These are phyloP conservation scores for Castor canadensis DNA, from an alignment of 2,113 vertebrate species.

Conservation along the genomic window DNA sequence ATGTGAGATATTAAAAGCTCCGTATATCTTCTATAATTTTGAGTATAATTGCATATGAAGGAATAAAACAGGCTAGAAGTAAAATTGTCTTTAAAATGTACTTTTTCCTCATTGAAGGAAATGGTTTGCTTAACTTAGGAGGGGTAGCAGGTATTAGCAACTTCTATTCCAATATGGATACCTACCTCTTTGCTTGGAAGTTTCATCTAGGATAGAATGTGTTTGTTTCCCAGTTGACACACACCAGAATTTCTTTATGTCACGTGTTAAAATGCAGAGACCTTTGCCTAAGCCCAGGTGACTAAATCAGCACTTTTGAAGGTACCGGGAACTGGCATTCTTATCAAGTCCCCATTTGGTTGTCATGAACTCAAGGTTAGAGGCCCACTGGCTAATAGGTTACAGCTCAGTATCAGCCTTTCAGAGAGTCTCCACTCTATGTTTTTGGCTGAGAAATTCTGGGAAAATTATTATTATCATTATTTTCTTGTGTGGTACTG, in stretches of 20 bases:
- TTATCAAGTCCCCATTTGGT: neutral
- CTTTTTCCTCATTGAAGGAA: neutral
- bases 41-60: neutral
- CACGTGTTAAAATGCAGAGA: neutral
- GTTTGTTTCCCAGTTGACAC: neutral
- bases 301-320: neutral
- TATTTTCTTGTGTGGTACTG: too few species aligned
- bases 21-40: neutral
- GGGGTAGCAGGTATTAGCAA: neutral
- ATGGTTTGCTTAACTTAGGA: neutral
- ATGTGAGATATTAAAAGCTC: neutral
- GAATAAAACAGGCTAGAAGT: slow-evolving; percentile 22
- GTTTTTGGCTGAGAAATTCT: too few species aligned
- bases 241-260: neutral
- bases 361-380: neutral
- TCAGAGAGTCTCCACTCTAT: too few species aligned
- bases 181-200: neutral
- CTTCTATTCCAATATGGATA: neutral
- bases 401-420: neutral
- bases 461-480: neutral
- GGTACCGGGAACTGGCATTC: neutral
- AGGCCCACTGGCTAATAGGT: neutral
- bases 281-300: neutral
- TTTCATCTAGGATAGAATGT: neutral
- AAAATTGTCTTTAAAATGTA: neutral